Percentiles rank a stretch among this genome's conserved stretches.
phyloP scores from a whole-genome alignment of 2,797 vertebrate genomes.

The Aphelocoma californica region DNA sequence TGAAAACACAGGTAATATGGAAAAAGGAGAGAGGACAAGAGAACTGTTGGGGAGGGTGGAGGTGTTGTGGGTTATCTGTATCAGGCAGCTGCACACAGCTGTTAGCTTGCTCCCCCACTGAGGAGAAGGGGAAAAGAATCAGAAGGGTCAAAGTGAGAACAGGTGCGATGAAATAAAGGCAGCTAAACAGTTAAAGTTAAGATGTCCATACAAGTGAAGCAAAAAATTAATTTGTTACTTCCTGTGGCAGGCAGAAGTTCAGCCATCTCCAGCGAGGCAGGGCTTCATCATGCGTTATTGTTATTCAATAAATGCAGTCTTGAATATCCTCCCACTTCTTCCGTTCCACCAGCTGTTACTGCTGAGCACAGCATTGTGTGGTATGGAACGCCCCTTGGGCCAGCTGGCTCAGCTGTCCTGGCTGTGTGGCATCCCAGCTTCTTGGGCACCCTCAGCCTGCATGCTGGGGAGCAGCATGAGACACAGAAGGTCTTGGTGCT shows the following conservation, averaged over 20 bases:
- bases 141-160: neutral
- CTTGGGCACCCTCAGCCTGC: neutral
- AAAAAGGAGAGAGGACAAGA: neutral
- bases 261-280: neutral
- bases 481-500: neutral
- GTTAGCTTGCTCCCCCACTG: fast-evolving
- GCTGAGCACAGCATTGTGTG: neutral
- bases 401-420: neutral
- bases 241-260: neutral
- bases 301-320: neutral
- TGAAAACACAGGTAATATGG: conserved; percentile 88
- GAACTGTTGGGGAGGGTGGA: neutral
- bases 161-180: neutral
- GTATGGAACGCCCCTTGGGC: neutral
- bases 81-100: neutral
- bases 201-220: fast-evolving
- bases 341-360: neutral
- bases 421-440: neutral
- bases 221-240: neutral
- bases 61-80: neutral
- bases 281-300: fast-evolving
- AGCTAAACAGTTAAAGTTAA: neutral
- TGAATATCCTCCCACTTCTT: neutral
- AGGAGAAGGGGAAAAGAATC: neutral
- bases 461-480: neutral